Base-by-base conservation (phyloP, 2,888 invertebrate genomes). In the Thelaira solivaga region DNA sequence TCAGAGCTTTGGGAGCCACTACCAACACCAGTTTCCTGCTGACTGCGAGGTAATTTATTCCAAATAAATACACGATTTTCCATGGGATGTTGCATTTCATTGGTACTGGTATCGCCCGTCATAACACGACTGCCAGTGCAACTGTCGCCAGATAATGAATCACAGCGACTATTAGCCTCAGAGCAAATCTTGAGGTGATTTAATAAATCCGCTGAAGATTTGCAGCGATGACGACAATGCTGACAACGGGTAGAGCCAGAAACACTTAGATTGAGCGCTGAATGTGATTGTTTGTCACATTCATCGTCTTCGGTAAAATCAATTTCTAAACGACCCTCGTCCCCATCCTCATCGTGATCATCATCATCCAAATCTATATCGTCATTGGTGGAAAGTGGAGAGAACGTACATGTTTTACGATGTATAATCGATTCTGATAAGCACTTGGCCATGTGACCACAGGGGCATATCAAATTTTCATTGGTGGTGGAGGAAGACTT, bases 171-270 rank as follows among this genome's bases (percentile, higher is more conserved):
- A 76, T 88, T 88, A 47, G 92, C 91, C 82, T 91, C 92, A 6
- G 89, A 89, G 85, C 96, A 96, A 36, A 92, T 92, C 88, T 93
- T 92, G 87, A 95, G 90, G 86, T 96, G 96, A 73, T 92, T 90
- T 80, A 93, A 90, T 53, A 96, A 90, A 89, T 96, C 96, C 3
- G 93, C 91, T 82, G 94, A 95, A 24, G 94, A 95, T 89, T 96
- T 96, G 88, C 96, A 96, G 76, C 96, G 91, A 87, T 95, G 95
- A 80, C 96, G 92, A 87, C 96, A 96, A 86, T 94, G 93, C 88
- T 95, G 95, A 86, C 96, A 96, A 73, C 96, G 91, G 57, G 95
- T 94, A 11, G 95, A 94, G 80, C 93, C 92, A 2, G 84, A 85
- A 1, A 87, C 86, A 13, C 89, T 88, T 10, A 89, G 81, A 85